Percentiles rank a stretch among this genome's conserved stretches.
These are phyloP conservation scores for Helicorthomorpha holstii DNA, from an alignment of 1,140 invertebrate genomes.

Conservation along the genomic window DNA sequence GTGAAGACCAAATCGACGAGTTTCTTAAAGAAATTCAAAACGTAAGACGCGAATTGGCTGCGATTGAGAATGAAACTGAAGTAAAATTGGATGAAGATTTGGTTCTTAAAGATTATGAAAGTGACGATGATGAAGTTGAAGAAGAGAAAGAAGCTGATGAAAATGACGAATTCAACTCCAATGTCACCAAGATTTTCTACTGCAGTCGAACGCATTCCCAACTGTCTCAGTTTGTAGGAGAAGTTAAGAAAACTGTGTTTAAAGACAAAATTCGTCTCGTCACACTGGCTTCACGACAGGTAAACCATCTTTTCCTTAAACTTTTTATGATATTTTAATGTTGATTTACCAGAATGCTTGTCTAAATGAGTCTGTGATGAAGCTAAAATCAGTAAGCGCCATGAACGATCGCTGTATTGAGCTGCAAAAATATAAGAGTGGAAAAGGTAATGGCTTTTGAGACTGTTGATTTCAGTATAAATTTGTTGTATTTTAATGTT, in stretches of 20 bases:
- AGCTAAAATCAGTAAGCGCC: constrained; percentile 52
- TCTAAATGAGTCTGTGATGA: constrained; percentile 64
- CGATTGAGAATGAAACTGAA: no score
- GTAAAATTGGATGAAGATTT: constrained; percentile 25
- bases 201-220: constrained; percentile 95
- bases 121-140: constrained; percentile 31
- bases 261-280: constrained; percentile 50
- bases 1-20: constrained; percentile 19
- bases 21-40: constrained; percentile 15
- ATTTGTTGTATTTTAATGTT: not conserved
- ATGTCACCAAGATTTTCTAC: constrained; percentile 55
- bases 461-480: not conserved
- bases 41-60: constrained; percentile 17
- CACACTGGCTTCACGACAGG: constrained; percentile 64
- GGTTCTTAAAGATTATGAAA: constrained; percentile 30
- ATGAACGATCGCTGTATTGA: constrained; percentile 93
- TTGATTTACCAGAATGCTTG: constrained; percentile 54
- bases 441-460: constrained; percentile 17
- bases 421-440: constrained; percentile 52
- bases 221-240: constrained; percentile 78
- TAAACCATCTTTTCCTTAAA: constrained; percentile 6
- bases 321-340: constrained; percentile 3
- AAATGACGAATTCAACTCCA: constrained; percentile 11
- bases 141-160: constrained; percentile 11
- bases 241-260: constrained; percentile 72